Base-by-base conservation (phyloP, 2,888 invertebrate genomes). In the Achlya flavicornis region DNA sequence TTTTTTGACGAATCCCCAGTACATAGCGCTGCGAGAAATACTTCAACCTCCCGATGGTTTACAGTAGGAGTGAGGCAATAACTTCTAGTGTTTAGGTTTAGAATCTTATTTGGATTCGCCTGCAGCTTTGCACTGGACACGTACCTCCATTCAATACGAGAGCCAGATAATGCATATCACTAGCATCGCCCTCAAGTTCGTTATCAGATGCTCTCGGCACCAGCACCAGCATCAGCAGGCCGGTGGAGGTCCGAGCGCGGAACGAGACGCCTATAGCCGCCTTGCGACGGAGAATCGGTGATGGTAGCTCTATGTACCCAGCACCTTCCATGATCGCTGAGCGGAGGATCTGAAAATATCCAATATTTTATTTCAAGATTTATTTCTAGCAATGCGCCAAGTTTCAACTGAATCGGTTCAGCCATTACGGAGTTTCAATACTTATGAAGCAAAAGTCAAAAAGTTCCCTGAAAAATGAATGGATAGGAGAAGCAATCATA, bases 281-380 rank as follows among this genome's bases (percentile, higher is more conserved):
- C 64, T 95, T 95, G 68, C 97, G 96, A 0, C 95, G 95, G 8
- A 97, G 84, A 0, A 95, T 90, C n/a, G 96, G 96, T 0, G 97
- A 95, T 0, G 95, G 93, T 38, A 98, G 89, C 82, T 97, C 97
- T 57, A 98, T 89, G 85, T 95, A 97, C 6, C 98, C 98, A 33
- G 95, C 93, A 7, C 98, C 98, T 75, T 96, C 95, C 72, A 98
- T 96, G 68, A 97, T 96, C 35, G 96, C 97, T 62, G 96, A 95
- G 64, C 94, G 94, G 60, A 95, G 87, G 1, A 94, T 93, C 96
- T 96, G n/a, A n/a, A n/a, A n/a, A n/a, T n/a, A n/a, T 26, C 26
- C 26, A 26, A 26, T 26, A 26, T 26, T 26, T 35, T 35, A 35
- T 3, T 35, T 35, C 8, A 8, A n/a, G 4, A n/a, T 12, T 11